Conservation (phyloP, 2,797 vertebrate genomes). For the Paratrypauchen microcephalus region DNA sequence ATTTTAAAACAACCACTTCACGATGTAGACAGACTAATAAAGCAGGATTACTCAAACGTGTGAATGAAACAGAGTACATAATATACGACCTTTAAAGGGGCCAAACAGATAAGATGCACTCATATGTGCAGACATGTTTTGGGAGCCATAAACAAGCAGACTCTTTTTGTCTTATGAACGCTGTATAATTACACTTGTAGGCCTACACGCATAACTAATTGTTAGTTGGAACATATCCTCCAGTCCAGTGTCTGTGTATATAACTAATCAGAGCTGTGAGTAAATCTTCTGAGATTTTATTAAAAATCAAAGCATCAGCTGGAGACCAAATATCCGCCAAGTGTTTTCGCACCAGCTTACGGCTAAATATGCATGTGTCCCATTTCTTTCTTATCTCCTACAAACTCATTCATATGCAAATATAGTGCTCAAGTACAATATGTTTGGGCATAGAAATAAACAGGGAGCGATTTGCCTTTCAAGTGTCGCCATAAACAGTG, state of each 20-base stretch:
- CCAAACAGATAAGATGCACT: not conserved
- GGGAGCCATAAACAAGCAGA: not conserved
- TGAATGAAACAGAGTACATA: too few species aligned
- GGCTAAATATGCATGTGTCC: constrained; percentile 19
- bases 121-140: constrained; percentile 2
- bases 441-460: constrained; percentile 19
- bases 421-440: constrained; percentile 15
- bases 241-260: constrained; percentile 3
- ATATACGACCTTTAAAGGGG: not conserved
- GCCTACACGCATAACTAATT: not conserved
- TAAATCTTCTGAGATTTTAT: constrained; percentile 15
- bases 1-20: too few species aligned
- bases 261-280: constrained; percentile 10
- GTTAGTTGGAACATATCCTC: not conserved
- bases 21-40: too few species aligned
- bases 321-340: constrained; percentile 13
- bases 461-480: constrained; percentile 4
- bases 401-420: constrained; percentile 19
- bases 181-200: constrained; percentile 2
- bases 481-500: constrained; percentile 4
- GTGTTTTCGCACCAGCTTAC: constrained; percentile 2
- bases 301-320: constrained; percentile 18
- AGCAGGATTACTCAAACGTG: too few species aligned
- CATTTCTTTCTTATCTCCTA: constrained; percentile 18
- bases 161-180: not conserved